Base-by-base conservation (phyloP, 2,797 vertebrate species). In the Spinibarbus caldwelli region DNA sequence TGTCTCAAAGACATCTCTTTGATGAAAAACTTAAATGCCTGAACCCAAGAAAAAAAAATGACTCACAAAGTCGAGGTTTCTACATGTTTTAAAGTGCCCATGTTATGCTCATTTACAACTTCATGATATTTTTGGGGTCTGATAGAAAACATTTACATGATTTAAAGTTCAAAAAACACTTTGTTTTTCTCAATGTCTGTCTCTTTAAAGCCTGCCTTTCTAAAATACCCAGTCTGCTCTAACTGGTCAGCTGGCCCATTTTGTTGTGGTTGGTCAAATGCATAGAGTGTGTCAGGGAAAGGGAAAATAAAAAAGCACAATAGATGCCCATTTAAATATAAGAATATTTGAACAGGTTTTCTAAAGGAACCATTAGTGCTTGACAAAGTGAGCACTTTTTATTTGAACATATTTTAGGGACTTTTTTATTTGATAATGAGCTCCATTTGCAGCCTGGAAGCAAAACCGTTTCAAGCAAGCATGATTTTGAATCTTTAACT, bases 1-100 rank as follows among this genome's bases (percentile, higher is more conserved):
- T 83, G 43, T 84, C 36, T 78, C 64, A 57, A 84, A 78, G 47
- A 45, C 75, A 57, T 78, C n/a, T 68, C 45, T 78, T 78, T 84
- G 73, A 68, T 68, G 73, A 84, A 67, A 84, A 54, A 54, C n/a
- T 41, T 75, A 64, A 83, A 64, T 11, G 41, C 54, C 71, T 49
- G 15, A 72, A 80, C 66, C 43, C n/a, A 31, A 14, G 9, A 73
- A n/a, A 68, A n/a, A n/a, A n/a, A 73, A 72, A 23, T 15, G 14
- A 78, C n/a, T 78, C 2, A 15, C 52, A 41, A 78, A 78, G 34
- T 41, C 1, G 36, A 59, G 36, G n/a, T n/a, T n/a, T n/a, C n/a
- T n/a, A n/a, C n/a, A n/a, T n/a, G 54, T 29, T 62, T 21, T 21
- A 23, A 38, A 36, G 10, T 38, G 6, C n/a, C 52, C 34, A 29